phyloP scores from a whole-genome alignment of 2,797 vertebrate genomes.

The Characodon lateralis region DNA sequence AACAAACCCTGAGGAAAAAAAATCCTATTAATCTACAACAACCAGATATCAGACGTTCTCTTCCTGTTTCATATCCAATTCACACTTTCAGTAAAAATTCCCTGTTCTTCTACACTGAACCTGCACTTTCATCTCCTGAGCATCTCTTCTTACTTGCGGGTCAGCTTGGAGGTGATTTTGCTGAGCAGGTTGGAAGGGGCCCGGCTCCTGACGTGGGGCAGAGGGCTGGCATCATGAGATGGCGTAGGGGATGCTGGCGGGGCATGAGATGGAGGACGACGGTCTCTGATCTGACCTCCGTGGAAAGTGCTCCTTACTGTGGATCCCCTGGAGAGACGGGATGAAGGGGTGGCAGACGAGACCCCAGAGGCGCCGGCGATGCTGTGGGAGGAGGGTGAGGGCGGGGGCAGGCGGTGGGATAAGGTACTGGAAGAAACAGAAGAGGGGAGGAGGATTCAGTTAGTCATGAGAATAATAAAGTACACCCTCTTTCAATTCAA shows the following conservation, averaged over 20 bases:
- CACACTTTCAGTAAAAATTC: background rate
- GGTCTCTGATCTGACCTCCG: constrained; percentile 90
- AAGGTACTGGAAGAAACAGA: constrained; percentile 72
- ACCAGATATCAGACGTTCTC: background rate
- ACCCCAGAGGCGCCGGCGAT: constrained; percentile 82
- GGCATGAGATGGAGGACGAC: constrained; percentile 83
- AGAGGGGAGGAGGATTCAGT: background rate
- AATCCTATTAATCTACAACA: too few species aligned
- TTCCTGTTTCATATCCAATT: background rate
- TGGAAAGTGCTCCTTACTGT: constrained; percentile 94
- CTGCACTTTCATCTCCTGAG: background rate
- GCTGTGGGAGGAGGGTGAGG: constrained; percentile 91
- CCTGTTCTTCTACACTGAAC: background rate
- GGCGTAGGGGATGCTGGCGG: constrained; percentile 87
- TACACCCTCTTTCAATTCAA: too few species aligned
- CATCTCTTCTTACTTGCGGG: constrained; percentile 86
- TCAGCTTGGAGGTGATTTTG: constrained; percentile 95
- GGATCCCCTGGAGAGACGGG: constrained; percentile 89
- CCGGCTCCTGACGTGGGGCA: constrained; percentile 83
- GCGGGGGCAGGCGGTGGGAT: constrained; percentile 85
- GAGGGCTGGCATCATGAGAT: constrained; percentile 85
- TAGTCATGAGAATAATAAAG: too few species aligned
- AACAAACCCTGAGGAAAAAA: too few species aligned
- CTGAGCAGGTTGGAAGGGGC: constrained; percentile 92
- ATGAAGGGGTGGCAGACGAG: constrained; percentile 80